A percentile compares a stretch with the other conserved stretches of the same genome.
These are phyloP conservation scores for Tenrec ecaudatus DNA, from an alignment of 2,113 vertebrate species.

Conservation along the genomic window DNA sequence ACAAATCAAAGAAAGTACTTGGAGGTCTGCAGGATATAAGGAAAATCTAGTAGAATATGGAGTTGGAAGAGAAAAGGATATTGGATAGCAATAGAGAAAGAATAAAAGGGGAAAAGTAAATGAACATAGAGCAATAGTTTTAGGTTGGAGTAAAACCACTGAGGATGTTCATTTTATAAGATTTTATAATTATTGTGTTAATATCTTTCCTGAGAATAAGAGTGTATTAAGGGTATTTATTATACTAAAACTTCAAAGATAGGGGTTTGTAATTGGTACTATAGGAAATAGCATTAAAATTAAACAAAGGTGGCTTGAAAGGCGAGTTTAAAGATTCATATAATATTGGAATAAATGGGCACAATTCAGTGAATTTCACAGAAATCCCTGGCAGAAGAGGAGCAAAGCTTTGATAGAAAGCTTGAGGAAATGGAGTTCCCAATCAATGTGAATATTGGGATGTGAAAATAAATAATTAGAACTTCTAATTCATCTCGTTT, in stretches of 20 bases:
- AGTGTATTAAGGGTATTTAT: neutral
- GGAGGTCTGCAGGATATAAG: neutral
- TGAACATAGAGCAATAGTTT: neutral
- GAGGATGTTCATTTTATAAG: slow-evolving; percentile 7
- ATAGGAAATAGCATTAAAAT: neutral
- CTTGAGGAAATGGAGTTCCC: neutral
- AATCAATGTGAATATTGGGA: neutral
- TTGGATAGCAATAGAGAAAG: neutral
- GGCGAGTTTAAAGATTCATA: neutral
- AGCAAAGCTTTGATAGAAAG: neutral
- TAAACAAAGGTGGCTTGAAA: slow-evolving; percentile 12
- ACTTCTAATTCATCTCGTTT: neutral
- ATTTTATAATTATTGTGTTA: neutral
- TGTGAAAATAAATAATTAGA: slow-evolving; percentile 7
- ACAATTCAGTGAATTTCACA: neutral
- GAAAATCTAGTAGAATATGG: neutral
- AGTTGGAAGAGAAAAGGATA: neutral
- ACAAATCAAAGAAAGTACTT: neutral
- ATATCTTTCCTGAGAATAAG: neutral
- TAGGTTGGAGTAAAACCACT: neutral
- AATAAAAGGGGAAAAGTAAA: slow-evolving; percentile 26
- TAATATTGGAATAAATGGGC: neutral
- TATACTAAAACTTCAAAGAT: neutral
- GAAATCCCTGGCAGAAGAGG: neutral
- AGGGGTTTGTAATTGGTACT: neutral